A percentile compares a stretch with the other conserved stretches of the same genome.
These are phyloP conservation scores for Anorthoa munda DNA, from an alignment of 2,888 invertebrate genomes.

Conservation along the genomic window DNA sequence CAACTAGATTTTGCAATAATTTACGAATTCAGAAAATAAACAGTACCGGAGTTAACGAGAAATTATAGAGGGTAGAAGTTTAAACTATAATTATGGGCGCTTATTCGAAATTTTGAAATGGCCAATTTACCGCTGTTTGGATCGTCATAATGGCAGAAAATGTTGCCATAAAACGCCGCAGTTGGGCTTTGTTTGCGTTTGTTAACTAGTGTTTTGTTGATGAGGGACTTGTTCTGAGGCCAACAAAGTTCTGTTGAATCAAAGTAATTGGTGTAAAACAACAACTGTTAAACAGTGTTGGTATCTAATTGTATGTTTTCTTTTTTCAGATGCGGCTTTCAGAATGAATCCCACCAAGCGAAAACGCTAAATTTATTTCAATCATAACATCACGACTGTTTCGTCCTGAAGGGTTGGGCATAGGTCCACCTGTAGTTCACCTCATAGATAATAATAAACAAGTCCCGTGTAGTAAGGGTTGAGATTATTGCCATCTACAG, in stretches of 20 bases:
- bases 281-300: neutral
- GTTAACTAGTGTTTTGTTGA: slow-evolving; percentile 49
- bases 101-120: slow-evolving; percentile 72
- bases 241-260: slow-evolving; percentile 21
- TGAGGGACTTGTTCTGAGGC: slow-evolving; percentile 26
- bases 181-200: slow-evolving; percentile 64
- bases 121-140: slow-evolving; percentile 71
- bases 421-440: no score
- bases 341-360: no score
- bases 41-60: slow-evolving; percentile 60
- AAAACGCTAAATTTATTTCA: no score
- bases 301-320: neutral
- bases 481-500: no score
- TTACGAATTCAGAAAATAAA: slow-evolving; percentile 58
- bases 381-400: no score
- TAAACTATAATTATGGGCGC: slow-evolving; percentile 74
- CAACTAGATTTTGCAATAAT: slow-evolving; percentile 37
- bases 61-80: slow-evolving; percentile 72
- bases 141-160: slow-evolving; percentile 73
- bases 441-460: no score
- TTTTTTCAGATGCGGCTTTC: neutral
- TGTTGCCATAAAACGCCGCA: slow-evolving; percentile 67
- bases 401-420: no score
- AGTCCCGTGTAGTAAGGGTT: no score
- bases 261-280: slow-evolving; percentile 27